These are phyloP conservation scores for Ormyrus labotus DNA, from an alignment of 2,888 invertebrate genomes.

Conservation along the genomic window DNA sequence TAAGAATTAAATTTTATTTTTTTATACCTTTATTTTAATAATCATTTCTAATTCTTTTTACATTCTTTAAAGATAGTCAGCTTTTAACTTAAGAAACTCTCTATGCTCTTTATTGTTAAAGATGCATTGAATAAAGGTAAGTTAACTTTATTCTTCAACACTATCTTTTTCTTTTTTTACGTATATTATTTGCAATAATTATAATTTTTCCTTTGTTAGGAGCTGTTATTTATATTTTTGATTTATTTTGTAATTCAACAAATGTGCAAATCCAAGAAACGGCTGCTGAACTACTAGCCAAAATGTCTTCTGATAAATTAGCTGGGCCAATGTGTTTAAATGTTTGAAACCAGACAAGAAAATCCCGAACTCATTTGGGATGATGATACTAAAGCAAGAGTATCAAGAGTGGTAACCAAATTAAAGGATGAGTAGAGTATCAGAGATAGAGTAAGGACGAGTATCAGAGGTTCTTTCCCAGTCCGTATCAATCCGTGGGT, in stretches of 20 bases:
- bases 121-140: constrained; percentile 93
- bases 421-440: constrained; percentile 83
- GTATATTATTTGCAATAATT: not conserved
- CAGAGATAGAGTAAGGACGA: too few relatives aligned
- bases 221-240: constrained; percentile 93
- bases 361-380: constrained; percentile 99
- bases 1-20: too few relatives aligned
- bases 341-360: constrained; percentile 96
- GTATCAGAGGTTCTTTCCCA: too few relatives aligned
- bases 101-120: constrained; percentile 92
- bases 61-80: constrained; percentile 77
- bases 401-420: constrained; percentile 83
- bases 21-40: too few relatives aligned
- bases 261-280: constrained; percentile 88
- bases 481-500: too few relatives aligned
- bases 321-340: constrained; percentile 95
- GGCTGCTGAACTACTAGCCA: constrained; percentile 93
- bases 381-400: constrained; percentile 87
- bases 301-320: constrained; percentile 95
- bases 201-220: constrained; percentile 76
- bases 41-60: too few relatives aligned
- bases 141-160: not conserved
- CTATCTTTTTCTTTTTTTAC: not conserved
- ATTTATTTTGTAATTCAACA: constrained; percentile 94
- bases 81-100: constrained; percentile 85